phyloP scores from a whole-genome alignment of 2,888 invertebrate species.

The Apeira syringaria region DNA sequence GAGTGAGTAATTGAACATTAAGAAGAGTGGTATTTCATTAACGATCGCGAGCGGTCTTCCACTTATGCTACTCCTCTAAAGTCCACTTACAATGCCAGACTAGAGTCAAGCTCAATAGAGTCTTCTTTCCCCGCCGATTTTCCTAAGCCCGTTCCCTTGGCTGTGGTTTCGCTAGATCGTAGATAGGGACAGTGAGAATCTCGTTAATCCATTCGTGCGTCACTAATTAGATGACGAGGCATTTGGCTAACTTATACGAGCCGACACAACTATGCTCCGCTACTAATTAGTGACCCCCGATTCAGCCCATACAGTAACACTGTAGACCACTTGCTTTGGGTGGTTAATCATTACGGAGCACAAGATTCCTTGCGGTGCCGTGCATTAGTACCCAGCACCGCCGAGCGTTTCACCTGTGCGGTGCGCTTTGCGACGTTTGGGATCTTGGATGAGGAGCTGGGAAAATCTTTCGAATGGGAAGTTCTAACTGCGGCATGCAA shows the following conservation, averaged over 20 bases:
- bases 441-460: too few species aligned
- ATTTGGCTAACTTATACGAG: slow-evolving; percentile 69
- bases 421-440: too few species aligned
- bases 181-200: slow-evolving; percentile 79
- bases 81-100: slow-evolving; percentile 85
- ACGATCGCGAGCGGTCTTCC: neutral
- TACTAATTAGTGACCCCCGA: too few species aligned
- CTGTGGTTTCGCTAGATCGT: slow-evolving; percentile 50
- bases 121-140: slow-evolving; percentile 87
- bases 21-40: neutral
- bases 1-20: neutral
- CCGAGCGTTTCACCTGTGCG: too few species aligned
- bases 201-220: slow-evolving; percentile 85
- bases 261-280: too few species aligned
- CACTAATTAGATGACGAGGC: slow-evolving; percentile 82
- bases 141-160: slow-evolving; percentile 86
- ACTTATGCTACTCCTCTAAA: neutral
- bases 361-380: too few species aligned
- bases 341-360: too few species aligned
- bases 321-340: too few species aligned
- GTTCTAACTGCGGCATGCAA: too few species aligned
- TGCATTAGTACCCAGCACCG: too few species aligned
- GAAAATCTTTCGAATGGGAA: too few species aligned
- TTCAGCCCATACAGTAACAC: too few species aligned
- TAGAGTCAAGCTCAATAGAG: slow-evolving; percentile 83